Percentiles rank a stretch among this genome's conserved stretches.
Evolutionary conservation across 2,888 invertebrate genomes (phyloP).

Genomic region (Anticlea derivata): DNA sequence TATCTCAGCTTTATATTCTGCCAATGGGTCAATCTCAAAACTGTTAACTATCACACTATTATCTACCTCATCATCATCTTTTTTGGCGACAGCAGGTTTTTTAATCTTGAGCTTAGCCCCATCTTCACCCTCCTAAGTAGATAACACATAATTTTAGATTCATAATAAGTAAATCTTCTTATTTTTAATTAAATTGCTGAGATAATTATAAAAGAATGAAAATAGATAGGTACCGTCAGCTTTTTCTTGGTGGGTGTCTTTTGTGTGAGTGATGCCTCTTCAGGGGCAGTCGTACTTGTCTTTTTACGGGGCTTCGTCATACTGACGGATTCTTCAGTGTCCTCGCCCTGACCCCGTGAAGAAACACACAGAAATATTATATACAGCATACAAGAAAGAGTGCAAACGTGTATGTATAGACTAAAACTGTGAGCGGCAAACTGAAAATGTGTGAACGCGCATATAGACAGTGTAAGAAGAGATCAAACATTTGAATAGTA

Average conservation of each 20-base stretch:
- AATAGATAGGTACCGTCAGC: slow-evolving; percentile 66
- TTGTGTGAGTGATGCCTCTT: slow-evolving; percentile 79
- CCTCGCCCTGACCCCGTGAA: slow-evolving; percentile 71
- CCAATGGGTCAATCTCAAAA: neutral
- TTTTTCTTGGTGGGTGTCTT: slow-evolving; percentile 80
- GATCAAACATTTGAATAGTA: neutral
- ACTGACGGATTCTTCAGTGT: slow-evolving; percentile 78
- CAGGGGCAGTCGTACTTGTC: slow-evolving; percentile 78
- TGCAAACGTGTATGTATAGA: slow-evolving; percentile 20
- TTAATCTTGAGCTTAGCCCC: slow-evolving; percentile 77
- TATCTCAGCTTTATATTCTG: slow-evolving; percentile 58
- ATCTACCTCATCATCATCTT: slow-evolving; percentile 72
- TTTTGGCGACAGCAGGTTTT: slow-evolving; percentile 76
- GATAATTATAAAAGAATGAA: slow-evolving; percentile 59
- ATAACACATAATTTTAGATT: neutral
- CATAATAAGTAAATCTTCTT: slow-evolving; percentile 5
- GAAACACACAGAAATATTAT: slow-evolving; percentile 46
- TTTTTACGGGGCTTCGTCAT: slow-evolving; percentile 76
- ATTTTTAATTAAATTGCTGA: slow-evolving; percentile 45
- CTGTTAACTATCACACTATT: slow-evolving; percentile 20
- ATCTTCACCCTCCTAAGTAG: slow-evolving; percentile 69
- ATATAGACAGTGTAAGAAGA: neutral
- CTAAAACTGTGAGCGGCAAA: slow-evolving; percentile 2
- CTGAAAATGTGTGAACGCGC: slow-evolving; percentile 9
- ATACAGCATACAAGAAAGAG: slow-evolving; percentile 40